Base-by-base conservation (phyloP, 2,797 vertebrate species). In the Protonibea diacanthus region DNA sequence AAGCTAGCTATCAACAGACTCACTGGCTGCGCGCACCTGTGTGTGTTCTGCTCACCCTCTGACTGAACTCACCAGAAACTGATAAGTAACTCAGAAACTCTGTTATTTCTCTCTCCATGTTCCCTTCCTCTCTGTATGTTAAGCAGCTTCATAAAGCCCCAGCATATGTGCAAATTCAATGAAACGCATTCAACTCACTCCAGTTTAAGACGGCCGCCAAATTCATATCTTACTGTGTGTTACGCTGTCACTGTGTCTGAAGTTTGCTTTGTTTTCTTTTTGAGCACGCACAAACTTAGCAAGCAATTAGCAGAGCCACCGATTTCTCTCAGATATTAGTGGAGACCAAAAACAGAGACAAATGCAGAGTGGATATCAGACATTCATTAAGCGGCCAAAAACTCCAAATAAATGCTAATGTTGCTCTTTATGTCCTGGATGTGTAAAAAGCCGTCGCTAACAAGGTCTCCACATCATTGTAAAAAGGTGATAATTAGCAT, bases 381-480 rank as follows among this genome's bases (percentile, higher is more conserved):
- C 3, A 13, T 55, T 56, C 4, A 44, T 49, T 11, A 68, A 13
- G 2, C 40, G 17, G 3, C 3, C 9, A 23, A 23, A 23, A 20
- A 75, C 15, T 49, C 4, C 18, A 25, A 25, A 55, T 53, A 33
- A 55, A 27, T 64, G 17, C 8, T 47, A 49, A 68, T 40, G 8
- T 44, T 71, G 38, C 61, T 65, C 6, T 7, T 44, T 58, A 56
- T 48, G 49, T 40, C 10, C 59, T 62, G 44, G 23, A 66, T 23
- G 49, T 20, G 45, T 38, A 45, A 14, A 42, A 42, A 23, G 14
- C 23, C 14, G 49, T 9, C 25, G 3, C 7, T 20, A 53, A 33
- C 14, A 38, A 17, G n/a, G 20, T 61, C 18, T 49, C 9, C 21
- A 53, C 3, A 61, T 56, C 10, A 9, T 11, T 13, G 1, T 12